Evolutionary conservation across 1,140 invertebrate genomes (phyloP).

Genomic region (Pentalonia nigronervosa): DNA sequence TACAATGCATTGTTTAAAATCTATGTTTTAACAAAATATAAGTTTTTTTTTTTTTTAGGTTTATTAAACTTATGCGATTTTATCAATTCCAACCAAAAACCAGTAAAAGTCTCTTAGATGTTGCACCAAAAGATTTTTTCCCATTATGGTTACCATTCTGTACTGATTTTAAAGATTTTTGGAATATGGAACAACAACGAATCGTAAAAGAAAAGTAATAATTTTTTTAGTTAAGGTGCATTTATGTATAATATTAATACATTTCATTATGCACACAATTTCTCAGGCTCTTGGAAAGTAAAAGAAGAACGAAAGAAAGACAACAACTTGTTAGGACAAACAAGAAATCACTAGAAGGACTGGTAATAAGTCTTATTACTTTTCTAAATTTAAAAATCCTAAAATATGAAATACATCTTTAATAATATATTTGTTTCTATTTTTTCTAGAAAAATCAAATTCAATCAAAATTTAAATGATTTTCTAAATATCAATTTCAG

Average conservation of each 20-base stretch:
- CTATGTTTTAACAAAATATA: not conserved
- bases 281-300: slow-evolving; percentile 71
- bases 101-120: slow-evolving; percentile 74
- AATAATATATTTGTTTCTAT: not conserved
- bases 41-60: slow-evolving; percentile 66
- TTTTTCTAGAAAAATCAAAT: slow-evolving; percentile 55
- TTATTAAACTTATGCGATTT: slow-evolving; percentile 82
- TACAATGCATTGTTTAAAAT: not conserved
- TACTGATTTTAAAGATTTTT: slow-evolving; percentile 93
- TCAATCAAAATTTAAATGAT: slow-evolving; percentile 53
- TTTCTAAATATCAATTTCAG: slow-evolving; percentile 21
- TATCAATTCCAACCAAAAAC: slow-evolving; percentile 87
- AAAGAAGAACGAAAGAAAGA: slow-evolving; percentile 70
- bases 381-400: not conserved
- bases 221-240: slow-evolving; percentile 31
- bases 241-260: not conserved
- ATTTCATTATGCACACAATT: slow-evolving; percentile 60
- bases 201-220: slow-evolving; percentile 82
- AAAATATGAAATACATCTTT: not conserved
- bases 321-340: slow-evolving; percentile 66
- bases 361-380: slow-evolving; percentile 60
- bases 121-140: slow-evolving; percentile 88
- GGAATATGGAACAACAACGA: slow-evolving; percentile 90
- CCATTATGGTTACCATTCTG: slow-evolving; percentile 88
- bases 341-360: slow-evolving; percentile 61